phyloP scores from a whole-genome alignment of 2,113 vertebrate genomes.

The Drymodes brunneopygia region DNA sequence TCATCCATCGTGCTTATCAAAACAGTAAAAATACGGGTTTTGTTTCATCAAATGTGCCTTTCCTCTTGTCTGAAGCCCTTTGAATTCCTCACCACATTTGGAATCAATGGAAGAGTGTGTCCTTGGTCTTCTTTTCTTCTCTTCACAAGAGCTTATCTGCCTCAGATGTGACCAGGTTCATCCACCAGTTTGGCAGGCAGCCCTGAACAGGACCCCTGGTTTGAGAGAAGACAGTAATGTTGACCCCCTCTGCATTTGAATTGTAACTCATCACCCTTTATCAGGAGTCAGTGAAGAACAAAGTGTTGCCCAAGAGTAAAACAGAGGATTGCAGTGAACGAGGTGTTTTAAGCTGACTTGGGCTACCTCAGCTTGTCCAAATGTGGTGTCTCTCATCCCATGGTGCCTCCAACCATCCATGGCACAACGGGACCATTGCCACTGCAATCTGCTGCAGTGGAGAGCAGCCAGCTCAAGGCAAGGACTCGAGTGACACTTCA shows the following conservation, averaged over 20 bases:
- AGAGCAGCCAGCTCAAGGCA: background rate
- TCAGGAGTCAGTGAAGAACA: background rate
- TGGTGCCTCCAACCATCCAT: background rate
- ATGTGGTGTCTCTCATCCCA: background rate
- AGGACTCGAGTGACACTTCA: background rate
- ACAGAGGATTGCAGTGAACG: background rate
- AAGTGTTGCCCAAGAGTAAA: background rate
- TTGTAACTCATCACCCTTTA: background rate
- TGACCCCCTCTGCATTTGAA: background rate
- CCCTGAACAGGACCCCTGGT: background rate
- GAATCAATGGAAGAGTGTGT: background rate
- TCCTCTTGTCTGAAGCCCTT: slow-evolving; percentile 13
- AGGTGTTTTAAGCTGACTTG: background rate
- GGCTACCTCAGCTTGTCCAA: background rate
- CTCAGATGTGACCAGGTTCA: background rate
- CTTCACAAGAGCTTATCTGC: background rate
- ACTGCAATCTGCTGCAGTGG: background rate
- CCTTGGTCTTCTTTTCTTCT: background rate
- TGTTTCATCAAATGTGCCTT: slow-evolving; percentile 27
- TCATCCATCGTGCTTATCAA: slow-evolving; percentile 39
- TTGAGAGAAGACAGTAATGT: background rate
- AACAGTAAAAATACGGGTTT: background rate
- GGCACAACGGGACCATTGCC: background rate
- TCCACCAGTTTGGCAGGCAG: background rate
- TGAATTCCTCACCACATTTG: background rate